phyloP scores from a whole-genome alignment of 2,888 invertebrate genomes.

The Brachyptera risi region DNA sequence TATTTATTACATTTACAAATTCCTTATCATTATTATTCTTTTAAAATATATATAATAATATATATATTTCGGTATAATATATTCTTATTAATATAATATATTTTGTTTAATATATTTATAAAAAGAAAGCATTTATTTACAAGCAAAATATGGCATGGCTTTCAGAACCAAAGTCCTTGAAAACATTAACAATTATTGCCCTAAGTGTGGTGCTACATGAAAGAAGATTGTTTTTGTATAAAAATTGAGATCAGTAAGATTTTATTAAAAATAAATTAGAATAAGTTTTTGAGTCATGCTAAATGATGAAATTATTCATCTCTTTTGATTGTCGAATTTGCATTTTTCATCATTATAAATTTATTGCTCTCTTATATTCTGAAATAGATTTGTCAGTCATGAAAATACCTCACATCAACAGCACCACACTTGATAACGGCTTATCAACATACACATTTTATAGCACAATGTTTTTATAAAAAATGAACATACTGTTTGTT shows the following conservation, averaged over 20 bases:
- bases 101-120: slow-evolving; percentile 9
- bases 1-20: slow-evolving; percentile 24
- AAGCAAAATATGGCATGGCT: slow-evolving; percentile 12
- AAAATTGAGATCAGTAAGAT: background rate
- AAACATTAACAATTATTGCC: background rate
- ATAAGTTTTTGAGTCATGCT: too few relatives aligned
- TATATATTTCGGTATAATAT: slow-evolving; percentile 20
- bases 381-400: too few relatives aligned
- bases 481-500: slow-evolving; percentile 2
- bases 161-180: background rate
- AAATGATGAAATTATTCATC: too few relatives aligned
- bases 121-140: slow-evolving; percentile 14
- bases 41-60: slow-evolving; percentile 29
- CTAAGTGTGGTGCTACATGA: background rate
- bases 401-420: too few relatives aligned
- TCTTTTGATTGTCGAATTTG: too few relatives aligned
- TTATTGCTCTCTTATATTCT: too few relatives aligned
- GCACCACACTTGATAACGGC: too few relatives aligned
- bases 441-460: background rate
- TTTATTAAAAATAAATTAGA: background rate
- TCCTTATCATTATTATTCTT: slow-evolving; percentile 23
- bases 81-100: slow-evolving; percentile 22
- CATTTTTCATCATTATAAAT: too few relatives aligned
- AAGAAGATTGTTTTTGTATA: too few relatives aligned
- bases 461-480: slow-evolving; percentile 9